These are phyloP conservation scores for Buceros bicornis DNA, from an alignment of 2,797 vertebrate genomes.

Conservation along the genomic window DNA sequence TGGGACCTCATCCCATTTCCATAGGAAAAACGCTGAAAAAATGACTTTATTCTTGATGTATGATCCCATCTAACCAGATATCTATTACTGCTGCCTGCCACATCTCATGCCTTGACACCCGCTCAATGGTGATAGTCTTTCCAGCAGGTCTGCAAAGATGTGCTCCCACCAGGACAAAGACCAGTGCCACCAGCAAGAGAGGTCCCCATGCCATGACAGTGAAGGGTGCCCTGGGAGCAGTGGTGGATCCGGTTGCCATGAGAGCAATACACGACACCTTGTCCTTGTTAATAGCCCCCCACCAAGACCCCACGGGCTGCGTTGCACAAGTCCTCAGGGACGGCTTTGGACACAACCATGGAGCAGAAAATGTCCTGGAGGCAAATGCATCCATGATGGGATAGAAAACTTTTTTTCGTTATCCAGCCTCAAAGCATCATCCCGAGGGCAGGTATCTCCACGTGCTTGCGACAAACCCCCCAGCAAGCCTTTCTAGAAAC, in stretches of 20 bases:
- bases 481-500: constrained; percentile 22
- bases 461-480: not conserved
- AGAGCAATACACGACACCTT: too few species aligned
- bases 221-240: not conserved
- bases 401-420: not conserved
- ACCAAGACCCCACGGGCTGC: not conserved
- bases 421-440: accelerated
- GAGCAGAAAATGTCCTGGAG: not conserved
- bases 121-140: not conserved
- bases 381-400: not conserved
- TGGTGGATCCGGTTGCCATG: not conserved
- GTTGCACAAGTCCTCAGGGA: not conserved
- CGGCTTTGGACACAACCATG: not conserved
- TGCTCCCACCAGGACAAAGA: constrained; percentile 47
- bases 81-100: not conserved
- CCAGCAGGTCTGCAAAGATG: constrained; percentile 20
- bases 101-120: not conserved
- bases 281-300: not conserved
- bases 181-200: not conserved
- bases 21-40: not conserved
- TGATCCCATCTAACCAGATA: not conserved
- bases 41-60: not conserved
- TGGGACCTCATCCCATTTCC: not conserved
- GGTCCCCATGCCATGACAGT: not conserved
- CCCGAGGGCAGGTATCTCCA: not conserved